These are phyloP conservation scores for Xyrichtys novacula DNA, from an alignment of 2,797 vertebrate species.

Conservation along the genomic window DNA sequence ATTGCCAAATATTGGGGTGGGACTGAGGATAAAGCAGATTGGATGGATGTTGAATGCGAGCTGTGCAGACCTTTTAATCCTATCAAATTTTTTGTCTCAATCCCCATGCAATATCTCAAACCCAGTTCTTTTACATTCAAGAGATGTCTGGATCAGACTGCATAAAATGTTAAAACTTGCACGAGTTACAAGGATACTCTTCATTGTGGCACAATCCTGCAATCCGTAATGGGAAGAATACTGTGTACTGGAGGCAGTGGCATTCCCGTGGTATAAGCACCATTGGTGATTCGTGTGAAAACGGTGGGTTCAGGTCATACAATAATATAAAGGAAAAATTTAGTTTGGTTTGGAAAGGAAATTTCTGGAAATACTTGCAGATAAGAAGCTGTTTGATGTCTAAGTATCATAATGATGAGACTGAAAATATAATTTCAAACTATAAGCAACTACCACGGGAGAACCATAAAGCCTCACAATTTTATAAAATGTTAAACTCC, in stretches of 20 bases:
- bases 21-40: not conserved
- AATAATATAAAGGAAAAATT: not conserved
- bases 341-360: not conserved
- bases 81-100: not conserved
- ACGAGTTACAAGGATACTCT: not conserved
- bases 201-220: not conserved
- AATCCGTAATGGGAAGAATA: not conserved
- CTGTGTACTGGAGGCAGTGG: not conserved
- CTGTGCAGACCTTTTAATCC: not conserved
- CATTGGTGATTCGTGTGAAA: not conserved
- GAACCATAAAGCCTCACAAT: no score
- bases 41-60: not conserved
- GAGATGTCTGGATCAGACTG: not conserved
- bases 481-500: no score
- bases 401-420: no score
- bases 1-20: not conserved
- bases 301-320: not conserved
- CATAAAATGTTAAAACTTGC: not conserved
- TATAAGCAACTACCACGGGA: no score
- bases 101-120: not conserved
- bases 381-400: not conserved
- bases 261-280: not conserved
- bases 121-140: not conserved
- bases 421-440: no score
- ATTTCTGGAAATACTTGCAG: conserved; percentile 5